Evolutionary conservation across 1,140 invertebrate genomes (phyloP).

Genomic region (Phthorimaea operculella): DNA sequence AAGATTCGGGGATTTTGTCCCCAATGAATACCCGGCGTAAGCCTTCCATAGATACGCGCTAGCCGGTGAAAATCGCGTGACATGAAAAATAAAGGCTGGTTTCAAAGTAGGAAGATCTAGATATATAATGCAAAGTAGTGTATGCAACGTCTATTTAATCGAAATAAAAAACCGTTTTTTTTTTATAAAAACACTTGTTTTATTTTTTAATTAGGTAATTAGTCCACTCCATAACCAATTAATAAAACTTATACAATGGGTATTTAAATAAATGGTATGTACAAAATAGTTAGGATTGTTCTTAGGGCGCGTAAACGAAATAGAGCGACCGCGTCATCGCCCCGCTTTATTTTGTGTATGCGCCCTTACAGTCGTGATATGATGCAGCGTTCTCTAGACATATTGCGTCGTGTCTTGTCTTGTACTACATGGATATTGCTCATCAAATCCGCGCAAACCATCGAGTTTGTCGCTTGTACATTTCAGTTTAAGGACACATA

Average conservation of each 20-base stretch:
- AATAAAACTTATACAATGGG: slow-evolving; percentile 46
- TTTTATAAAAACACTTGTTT: slow-evolving; percentile 52
- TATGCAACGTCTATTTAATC: not conserved
- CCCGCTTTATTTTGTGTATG: too few relatives aligned
- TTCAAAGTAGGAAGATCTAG: too few relatives aligned
- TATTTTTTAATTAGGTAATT: slow-evolving; percentile 43
- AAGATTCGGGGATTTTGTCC: too few relatives aligned
- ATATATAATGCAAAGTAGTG: too few relatives aligned
- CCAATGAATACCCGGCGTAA: too few relatives aligned
- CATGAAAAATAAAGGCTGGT: too few relatives aligned
- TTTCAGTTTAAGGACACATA: slow-evolving; percentile 27
- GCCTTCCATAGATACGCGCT: too few relatives aligned
- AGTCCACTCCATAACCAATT: slow-evolving; percentile 56
- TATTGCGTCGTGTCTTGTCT: slow-evolving; percentile 40
- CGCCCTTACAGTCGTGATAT: too few relatives aligned
- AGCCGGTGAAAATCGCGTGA: too few relatives aligned
- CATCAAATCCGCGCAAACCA: slow-evolving; percentile 34
- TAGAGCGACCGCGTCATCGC: too few relatives aligned
- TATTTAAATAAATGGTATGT: slow-evolving; percentile 45
- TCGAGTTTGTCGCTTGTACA: slow-evolving; percentile 32
- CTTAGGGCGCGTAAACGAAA: too few relatives aligned
- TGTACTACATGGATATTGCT: slow-evolving; percentile 52
- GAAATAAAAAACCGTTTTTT: slow-evolving; percentile 29
- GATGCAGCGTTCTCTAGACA: slow-evolving; percentile 27
- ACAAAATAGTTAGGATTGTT: slow-evolving; percentile 38